phyloP scores from a whole-genome alignment of 1,140 invertebrate species.

The Palaemon carinicauda region DNA sequence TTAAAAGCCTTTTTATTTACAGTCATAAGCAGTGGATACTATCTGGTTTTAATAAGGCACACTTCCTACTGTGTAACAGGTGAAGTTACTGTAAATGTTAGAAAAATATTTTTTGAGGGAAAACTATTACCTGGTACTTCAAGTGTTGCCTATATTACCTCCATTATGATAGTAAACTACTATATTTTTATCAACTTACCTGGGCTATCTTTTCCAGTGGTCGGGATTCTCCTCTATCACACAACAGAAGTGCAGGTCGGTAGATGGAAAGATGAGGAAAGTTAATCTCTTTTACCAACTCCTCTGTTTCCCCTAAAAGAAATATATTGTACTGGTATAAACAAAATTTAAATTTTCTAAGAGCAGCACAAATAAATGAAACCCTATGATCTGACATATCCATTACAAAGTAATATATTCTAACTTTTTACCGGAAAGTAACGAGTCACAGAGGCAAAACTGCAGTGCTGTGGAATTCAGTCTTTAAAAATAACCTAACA shows the following conservation, averaged over 20 bases:
- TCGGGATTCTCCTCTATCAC: conserved; percentile 62
- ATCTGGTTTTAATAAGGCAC: too few species aligned
- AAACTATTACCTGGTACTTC: too few species aligned
- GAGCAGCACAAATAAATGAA: not conserved
- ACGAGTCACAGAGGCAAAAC: not conserved
- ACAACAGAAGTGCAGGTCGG: conserved; percentile 62
- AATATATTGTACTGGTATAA: not conserved
- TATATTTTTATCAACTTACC: not conserved
- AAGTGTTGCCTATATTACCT: not conserved
- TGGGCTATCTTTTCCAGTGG: conserved; percentile 58
- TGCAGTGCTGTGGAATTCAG: not conserved
- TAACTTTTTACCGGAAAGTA: too few species aligned
- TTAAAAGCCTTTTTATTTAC: too few species aligned
- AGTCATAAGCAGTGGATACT: too few species aligned
- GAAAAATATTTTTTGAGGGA: too few species aligned
- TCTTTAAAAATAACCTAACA: not conserved
- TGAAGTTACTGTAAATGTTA: not conserved
- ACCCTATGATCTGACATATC: too few species aligned
- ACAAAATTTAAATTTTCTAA: not conserved
- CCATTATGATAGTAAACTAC: too few species aligned
- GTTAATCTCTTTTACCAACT: conserved; percentile 60
- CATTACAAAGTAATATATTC: too few species aligned
- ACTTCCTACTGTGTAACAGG: too few species aligned
- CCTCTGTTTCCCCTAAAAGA: conserved; percentile 61
- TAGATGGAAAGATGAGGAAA: conserved; percentile 64